phyloP scores from a whole-genome alignment of 2,113 vertebrate genomes.

The Podilymbus podiceps region DNA sequence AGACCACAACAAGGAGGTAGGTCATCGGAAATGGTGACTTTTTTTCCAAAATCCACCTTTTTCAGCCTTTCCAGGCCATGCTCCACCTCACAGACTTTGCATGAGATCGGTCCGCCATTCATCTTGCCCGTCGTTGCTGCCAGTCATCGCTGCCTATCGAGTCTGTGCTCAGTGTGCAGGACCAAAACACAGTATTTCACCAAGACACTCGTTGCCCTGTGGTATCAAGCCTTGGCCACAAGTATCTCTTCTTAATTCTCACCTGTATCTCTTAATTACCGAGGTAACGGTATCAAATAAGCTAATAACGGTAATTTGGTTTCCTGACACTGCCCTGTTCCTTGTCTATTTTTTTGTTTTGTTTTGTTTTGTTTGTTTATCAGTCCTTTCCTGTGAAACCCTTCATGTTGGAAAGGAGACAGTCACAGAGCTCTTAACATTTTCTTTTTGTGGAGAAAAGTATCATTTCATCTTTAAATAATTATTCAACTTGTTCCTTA shows the following conservation, averaged over 20 bases:
- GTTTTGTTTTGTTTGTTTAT: neutral
- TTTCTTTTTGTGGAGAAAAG: neutral
- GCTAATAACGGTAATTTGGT: neutral
- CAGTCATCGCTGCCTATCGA: neutral
- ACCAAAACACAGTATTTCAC: neutral
- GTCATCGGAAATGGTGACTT: neutral
- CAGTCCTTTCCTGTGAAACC: neutral
- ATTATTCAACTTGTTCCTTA: constrained; percentile 16
- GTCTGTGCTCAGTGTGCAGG: neutral
- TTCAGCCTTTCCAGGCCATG: neutral
- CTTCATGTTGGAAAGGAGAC: neutral
- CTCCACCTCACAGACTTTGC: neutral
- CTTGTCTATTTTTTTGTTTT: neutral
- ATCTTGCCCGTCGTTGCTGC: neutral
- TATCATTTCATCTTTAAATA: constrained; percentile 5
- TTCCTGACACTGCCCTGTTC: neutral
- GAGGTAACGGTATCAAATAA: neutral
- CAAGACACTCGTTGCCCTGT: neutral
- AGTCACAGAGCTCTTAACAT: neutral
- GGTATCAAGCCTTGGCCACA: neutral
- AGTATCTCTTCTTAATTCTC: neutral
- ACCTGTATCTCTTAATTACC: neutral
- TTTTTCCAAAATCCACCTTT: neutral
- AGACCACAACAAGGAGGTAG: neutral
- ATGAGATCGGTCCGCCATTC: neutral